These are phyloP conservation scores for Ciconia maguari DNA, from an alignment of 2,113 vertebrate species.

Conservation along the genomic window DNA sequence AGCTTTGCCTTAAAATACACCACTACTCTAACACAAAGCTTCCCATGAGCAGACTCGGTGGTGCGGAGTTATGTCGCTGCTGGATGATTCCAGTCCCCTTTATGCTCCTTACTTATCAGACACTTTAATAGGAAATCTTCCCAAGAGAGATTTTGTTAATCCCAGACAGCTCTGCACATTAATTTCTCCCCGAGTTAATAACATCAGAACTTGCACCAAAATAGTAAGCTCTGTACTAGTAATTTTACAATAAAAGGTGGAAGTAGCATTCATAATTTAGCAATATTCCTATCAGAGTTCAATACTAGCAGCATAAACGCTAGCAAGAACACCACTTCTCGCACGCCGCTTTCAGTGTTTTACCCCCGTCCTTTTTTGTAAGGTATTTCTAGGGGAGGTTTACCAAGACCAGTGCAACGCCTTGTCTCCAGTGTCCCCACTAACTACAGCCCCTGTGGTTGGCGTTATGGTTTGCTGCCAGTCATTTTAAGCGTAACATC, in stretches of 20 bases:
- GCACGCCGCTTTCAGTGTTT: fast-evolving
- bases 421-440: neutral
- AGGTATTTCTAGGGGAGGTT: neutral
- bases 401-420: neutral
- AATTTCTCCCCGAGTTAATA: neutral
- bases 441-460: fast-evolving
- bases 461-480: neutral
- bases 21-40: neutral
- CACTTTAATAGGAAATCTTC: neutral
- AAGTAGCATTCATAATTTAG: neutral
- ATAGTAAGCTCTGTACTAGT: neutral
- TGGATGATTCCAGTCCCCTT: neutral
- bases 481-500: neutral
- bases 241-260: neutral
- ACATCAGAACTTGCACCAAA: neutral
- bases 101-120: neutral
- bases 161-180: neutral
- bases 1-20: neutral
- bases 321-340: fast-evolving
- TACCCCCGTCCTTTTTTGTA: fast-evolving
- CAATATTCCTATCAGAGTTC: neutral
- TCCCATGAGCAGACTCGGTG: neutral
- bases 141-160: neutral
- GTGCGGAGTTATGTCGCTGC: neutral
- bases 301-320: fast-evolving